phyloP scores from a whole-genome alignment of 2,113 vertebrate species.

The Thamnaconus septentrionalis region DNA sequence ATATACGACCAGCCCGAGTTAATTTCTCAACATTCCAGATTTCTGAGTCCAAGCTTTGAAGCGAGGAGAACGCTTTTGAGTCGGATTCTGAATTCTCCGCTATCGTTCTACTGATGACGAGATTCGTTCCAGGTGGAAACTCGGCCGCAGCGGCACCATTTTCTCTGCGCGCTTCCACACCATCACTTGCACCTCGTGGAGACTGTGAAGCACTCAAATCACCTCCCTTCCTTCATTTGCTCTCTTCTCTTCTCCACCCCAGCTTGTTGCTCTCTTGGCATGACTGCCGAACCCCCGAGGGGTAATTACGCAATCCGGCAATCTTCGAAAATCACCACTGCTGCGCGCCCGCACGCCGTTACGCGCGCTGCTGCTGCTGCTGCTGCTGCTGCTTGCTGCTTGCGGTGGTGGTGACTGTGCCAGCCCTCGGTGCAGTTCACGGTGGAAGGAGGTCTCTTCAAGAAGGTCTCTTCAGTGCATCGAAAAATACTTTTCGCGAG shows the following conservation, averaged over 20 bases:
- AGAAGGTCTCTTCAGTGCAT: too few species aligned
- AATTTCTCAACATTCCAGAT: constrained; percentile 11
- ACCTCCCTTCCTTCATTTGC: constrained; percentile 4
- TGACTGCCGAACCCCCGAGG: constrained; percentile 55
- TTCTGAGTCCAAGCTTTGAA: constrained; percentile 2
- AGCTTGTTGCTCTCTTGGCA: constrained; percentile 35
- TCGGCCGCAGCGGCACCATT: constrained; percentile 12
- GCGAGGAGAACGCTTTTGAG: constrained; percentile 5
- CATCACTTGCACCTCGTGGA: constrained; percentile 17
- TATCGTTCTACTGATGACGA: constrained; percentile 7
- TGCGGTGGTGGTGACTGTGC: constrained; percentile 17
- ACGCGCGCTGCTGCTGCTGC: neutral
- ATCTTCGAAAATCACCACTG: constrained; percentile 53
- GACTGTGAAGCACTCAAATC: neutral
- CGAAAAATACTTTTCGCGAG: constrained; percentile 10
- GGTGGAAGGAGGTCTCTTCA: constrained; percentile 33
- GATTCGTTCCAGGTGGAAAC: constrained; percentile 34
- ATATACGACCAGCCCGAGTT: too few species aligned
- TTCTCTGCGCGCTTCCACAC: constrained; percentile 29
- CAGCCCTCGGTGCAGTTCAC: constrained; percentile 22
- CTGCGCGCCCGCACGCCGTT: constrained; percentile 8
- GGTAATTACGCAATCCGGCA: constrained; percentile 57
- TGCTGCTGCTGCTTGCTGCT: neutral
- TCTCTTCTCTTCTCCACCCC: constrained; percentile 11
- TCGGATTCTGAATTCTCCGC: constrained; percentile 13